phyloP scores from a whole-genome alignment of 1,140 invertebrate species.

The Nixonia krombeini region DNA sequence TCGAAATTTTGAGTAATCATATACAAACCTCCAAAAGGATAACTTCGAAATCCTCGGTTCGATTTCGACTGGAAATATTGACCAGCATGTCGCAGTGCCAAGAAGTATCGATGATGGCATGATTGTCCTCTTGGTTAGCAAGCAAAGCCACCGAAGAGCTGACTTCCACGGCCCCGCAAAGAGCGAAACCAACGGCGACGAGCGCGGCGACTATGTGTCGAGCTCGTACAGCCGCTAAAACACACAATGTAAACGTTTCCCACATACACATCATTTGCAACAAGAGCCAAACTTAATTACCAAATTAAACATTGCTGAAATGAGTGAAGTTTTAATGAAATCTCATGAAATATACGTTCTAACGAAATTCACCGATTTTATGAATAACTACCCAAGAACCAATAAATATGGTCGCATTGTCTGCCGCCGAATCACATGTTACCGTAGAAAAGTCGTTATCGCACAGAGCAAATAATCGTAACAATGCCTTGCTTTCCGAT shows the following conservation, averaged over 20 bases:
- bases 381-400: too few species aligned
- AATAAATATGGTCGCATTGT: background rate
- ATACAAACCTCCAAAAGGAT: constrained; percentile 61
- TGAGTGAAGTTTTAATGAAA: too few species aligned
- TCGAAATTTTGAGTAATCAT: too few species aligned
- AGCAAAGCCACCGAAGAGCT: constrained; percentile 73
- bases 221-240: constrained; percentile 71
- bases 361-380: too few species aligned
- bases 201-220: constrained; percentile 71
- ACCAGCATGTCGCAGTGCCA: constrained; percentile 69
- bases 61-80: constrained; percentile 64
- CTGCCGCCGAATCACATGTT: constrained; percentile 3
- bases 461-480: constrained; percentile 6
- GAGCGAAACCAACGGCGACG: constrained; percentile 72
- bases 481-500: constrained; percentile 10
- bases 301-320: too few species aligned
- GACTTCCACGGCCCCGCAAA: constrained; percentile 74
- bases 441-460: constrained; percentile 13
- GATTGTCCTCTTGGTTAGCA: constrained; percentile 70
- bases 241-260: background rate
- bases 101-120: constrained; percentile 68
- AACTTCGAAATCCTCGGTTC: constrained; percentile 64
- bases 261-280: too few species aligned
- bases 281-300: too few species aligned
- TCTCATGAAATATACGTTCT: too few species aligned